These are phyloP conservation scores for Hartigia nigra DNA, from an alignment of 2,888 invertebrate species.

Conservation along the genomic window DNA sequence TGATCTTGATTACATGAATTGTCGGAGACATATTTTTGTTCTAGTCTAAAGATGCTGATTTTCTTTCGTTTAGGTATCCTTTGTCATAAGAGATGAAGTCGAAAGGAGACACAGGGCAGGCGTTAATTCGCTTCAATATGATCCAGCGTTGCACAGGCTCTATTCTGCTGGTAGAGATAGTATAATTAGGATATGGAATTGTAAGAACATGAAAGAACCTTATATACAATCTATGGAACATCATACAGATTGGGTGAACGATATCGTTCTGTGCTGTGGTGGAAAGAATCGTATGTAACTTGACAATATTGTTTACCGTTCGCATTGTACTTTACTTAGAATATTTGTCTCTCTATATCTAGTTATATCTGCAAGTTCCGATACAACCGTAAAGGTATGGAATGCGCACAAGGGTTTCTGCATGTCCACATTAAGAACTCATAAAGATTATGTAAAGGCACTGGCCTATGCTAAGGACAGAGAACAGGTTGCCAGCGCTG, in stretches of 20 bases:
- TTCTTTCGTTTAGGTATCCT: conserved; percentile 81
- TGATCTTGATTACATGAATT: not conserved
- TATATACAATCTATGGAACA: conserved; percentile 98
- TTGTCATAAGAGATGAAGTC: conserved; percentile 96
- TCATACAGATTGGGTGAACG: conserved; percentile 99
- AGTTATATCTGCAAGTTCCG: conserved; percentile 99
- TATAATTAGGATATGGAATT: conserved; percentile 93
- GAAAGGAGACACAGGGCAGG: conserved; percentile 95
- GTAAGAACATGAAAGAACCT: conserved; percentile 73
- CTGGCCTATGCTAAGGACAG: conserved; percentile 97
- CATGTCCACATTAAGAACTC: conserved; percentile 97
- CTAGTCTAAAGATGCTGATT: conserved; percentile 10
- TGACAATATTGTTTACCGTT: not conserved
- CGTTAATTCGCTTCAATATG: conserved; percentile 94
- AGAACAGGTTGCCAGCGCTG: conserved; percentile 96
- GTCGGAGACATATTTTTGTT: conserved; percentile 4
- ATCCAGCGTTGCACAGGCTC: conserved; percentile 85
- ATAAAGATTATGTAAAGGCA: conserved; percentile 98
- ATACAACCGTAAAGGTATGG: conserved; percentile 99
- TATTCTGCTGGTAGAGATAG: conserved; percentile 98
- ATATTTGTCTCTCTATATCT: conserved; percentile 47
- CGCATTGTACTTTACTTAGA: conserved; percentile 4
- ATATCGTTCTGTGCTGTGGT: conserved; percentile 96
- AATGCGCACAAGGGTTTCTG: conserved; percentile 99
- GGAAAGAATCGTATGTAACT: conserved; percentile 86